phyloP scores from a whole-genome alignment of 2,113 vertebrate genomes.

The Panurus biarmicus region DNA sequence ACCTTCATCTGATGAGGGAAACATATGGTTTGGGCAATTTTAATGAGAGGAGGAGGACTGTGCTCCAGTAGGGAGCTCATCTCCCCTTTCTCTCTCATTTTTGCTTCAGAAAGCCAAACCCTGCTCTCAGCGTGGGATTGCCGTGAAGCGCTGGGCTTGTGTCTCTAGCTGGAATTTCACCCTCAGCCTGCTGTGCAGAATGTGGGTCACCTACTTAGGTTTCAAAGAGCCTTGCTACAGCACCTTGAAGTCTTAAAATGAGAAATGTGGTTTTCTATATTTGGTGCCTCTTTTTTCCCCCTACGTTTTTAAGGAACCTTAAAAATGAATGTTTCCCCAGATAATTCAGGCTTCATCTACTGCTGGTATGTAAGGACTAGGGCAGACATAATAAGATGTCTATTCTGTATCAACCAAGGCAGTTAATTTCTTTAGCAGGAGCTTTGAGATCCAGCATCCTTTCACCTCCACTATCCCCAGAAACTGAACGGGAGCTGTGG shows the following conservation, averaged over 20 bases:
- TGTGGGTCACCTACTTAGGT: conserved; percentile 52
- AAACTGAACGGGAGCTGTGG: rapidly evolving
- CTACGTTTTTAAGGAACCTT: background rate
- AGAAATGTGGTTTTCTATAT: background rate
- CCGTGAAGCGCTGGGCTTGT: background rate
- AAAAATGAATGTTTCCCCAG: background rate
- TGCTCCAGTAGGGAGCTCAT: background rate
- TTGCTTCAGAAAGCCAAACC: background rate
- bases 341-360: background rate
- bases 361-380: background rate
- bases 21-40: background rate
- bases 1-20: background rate
- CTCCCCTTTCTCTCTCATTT: background rate
- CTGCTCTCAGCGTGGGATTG: background rate
- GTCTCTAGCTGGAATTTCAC: background rate
- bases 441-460: background rate
- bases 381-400: background rate
- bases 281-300: background rate
- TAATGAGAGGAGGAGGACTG: background rate
- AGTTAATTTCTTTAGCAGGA: background rate
- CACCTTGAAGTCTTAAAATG: conserved; percentile 11
- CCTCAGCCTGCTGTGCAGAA: conserved; percentile 19
- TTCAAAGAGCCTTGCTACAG: background rate
- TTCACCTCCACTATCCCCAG: background rate
- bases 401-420: background rate